Evolutionary conservation across 2,113 vertebrate genomes (phyloP).

Genomic region (Mormoops blainvillei): DNA sequence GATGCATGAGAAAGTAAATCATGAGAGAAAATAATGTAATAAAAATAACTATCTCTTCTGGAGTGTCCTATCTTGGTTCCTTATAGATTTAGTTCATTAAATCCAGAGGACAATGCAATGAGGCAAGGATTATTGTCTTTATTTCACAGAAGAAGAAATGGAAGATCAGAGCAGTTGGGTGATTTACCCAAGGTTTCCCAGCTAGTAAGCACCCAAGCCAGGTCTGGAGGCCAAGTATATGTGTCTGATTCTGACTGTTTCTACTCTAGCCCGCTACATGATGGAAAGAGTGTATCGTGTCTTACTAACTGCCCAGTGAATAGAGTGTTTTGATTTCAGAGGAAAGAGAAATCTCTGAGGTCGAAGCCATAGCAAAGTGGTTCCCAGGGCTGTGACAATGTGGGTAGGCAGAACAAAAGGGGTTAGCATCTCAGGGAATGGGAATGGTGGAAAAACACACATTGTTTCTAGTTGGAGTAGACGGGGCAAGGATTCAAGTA

Average conservation of each 20-base stretch:
- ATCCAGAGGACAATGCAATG: background rate
- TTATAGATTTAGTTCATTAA: background rate
- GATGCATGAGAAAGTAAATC: background rate
- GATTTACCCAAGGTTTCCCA: background rate
- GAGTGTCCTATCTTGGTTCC: background rate
- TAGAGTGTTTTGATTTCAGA: background rate
- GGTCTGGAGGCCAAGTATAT: background rate
- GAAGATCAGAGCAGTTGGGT: background rate
- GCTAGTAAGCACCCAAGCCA: background rate
- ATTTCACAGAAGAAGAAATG: background rate
- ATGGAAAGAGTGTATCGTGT: rapidly evolving
- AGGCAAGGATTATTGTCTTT: background rate
- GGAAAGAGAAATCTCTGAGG: background rate
- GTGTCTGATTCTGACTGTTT: background rate
- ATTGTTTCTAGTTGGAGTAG: background rate
- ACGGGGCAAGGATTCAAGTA: background rate
- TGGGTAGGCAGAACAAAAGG: background rate
- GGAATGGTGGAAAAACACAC: background rate
- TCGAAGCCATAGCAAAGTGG: background rate
- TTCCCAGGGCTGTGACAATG: background rate
- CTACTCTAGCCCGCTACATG: background rate
- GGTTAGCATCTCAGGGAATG: background rate
- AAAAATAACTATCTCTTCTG: background rate
- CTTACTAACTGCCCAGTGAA: background rate
- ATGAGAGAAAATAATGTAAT: background rate